Evolutionary conservation across 2,797 vertebrate genomes (phyloP), one percentile per base, ranked within the genome.

Genomic region (Gadopsis marmoratus): DNA sequence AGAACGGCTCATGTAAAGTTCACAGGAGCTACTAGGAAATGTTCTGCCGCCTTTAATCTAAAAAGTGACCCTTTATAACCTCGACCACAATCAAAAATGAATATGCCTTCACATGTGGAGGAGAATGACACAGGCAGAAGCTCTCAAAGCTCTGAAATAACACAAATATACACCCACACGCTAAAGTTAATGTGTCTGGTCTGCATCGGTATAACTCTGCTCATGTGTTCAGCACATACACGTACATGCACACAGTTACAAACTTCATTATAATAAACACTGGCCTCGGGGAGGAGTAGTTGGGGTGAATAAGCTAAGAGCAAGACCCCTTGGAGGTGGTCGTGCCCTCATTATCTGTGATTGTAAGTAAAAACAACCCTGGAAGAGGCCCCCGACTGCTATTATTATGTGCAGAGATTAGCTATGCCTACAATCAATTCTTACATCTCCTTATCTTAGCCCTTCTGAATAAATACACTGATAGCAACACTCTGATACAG

Each of bases 381-480:
- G 21, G 48, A 11, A 47, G 43, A 60, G 37, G 58, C 76, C 29
- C 56, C 39, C n/a, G 16, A 29, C 50, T 56, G 66, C 71, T 72
- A 45, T 72, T 74, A 77, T 43, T 53, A 12, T 56, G 56, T 31
- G 31, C 37, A 43, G 61, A 56, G 77, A 81, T 83, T 73, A 77
- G 54, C 62, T 51, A 29, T 70, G 33, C 47, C 37, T 70, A 71
- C 35, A 76, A 82, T 86, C 77, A 81, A 75, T 86, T 75, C 72
- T 78, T 48, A 74, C 45, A 69, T 81, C 64, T 77, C 53, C 21
- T 76, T 81, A 79, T 81, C 54, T 65, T 33, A 51, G 26, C 11
- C 31, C 35, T n/a, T 2, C 33, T 67, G 51, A 82, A 77, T 50
- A 77, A 61, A 81, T 53, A 67, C 55, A 66, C 45, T 11, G 64